A percentile compares a stretch with the other conserved stretches of the same genome.
phyloP scores from a whole-genome alignment of 1,140 invertebrate genomes.

The Brachionus plicatilis region DNA sequence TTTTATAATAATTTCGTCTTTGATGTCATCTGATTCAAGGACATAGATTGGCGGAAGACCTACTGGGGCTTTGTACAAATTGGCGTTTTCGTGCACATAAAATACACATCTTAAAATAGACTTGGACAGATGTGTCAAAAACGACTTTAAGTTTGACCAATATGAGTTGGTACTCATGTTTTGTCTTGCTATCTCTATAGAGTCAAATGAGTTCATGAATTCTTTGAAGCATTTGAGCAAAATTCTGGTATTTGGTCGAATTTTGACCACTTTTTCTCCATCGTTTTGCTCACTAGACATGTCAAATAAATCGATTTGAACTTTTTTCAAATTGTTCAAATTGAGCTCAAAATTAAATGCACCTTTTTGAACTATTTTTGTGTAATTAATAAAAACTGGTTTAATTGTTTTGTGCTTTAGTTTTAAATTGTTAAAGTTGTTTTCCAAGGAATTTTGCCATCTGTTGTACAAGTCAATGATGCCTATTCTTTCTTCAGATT shows the following conservation, averaged over 20 bases:
- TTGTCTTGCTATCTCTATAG: neutral
- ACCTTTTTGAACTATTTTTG: neutral
- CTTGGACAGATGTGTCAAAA: neutral
- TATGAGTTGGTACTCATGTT: neutral
- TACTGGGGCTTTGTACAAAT: neutral
- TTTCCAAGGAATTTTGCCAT: slow-evolving; percentile 8
- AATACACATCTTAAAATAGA: neutral
- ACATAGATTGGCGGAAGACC: slow-evolving; percentile 4
- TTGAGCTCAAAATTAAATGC: slow-evolving; percentile 23
- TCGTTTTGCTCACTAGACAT: slow-evolving; percentile 40
- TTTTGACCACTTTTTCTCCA: neutral
- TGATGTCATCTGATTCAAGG: neutral
- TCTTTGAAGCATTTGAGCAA: slow-evolving; percentile 1
- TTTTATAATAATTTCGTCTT: neutral
- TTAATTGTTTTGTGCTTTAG: neutral
- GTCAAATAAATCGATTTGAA: slow-evolving; percentile 42
- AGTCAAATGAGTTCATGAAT: neutral
- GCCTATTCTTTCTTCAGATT: neutral
- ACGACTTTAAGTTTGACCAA: neutral
- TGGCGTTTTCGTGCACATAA: slow-evolving; percentile 22
- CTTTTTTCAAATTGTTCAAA: slow-evolving; percentile 29
- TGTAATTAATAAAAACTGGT: neutral
- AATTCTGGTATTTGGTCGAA: neutral
- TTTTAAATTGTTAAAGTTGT: neutral
- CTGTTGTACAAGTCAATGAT: slow-evolving; percentile 11